Evolutionary conservation across 2,888 invertebrate genomes (phyloP).

Genomic region (Maniola hyperantus): DNA sequence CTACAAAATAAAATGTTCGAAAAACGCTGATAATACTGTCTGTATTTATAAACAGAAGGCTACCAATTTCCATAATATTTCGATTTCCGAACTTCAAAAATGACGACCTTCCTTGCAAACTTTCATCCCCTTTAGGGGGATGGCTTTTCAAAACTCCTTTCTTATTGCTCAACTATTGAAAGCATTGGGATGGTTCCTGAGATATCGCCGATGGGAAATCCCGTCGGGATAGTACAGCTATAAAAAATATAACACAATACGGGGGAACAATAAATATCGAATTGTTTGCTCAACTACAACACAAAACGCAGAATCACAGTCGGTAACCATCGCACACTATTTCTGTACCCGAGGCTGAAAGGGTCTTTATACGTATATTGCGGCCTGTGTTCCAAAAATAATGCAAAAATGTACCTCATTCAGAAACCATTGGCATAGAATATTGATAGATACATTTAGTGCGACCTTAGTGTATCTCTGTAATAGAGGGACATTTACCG

Average conservation of each 20-base stretch:
- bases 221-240: not conserved
- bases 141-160: too few species aligned
- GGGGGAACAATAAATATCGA: constrained; percentile 10
- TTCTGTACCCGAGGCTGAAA: constrained; percentile 6
- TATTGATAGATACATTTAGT: constrained; percentile 16
- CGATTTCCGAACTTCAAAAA: too few species aligned
- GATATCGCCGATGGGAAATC: too few species aligned
- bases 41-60: too few species aligned
- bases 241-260: not conserved
- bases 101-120: too few species aligned
- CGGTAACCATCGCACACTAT: constrained; percentile 12
- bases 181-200: too few species aligned
- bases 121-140: too few species aligned
- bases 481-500: too few species aligned
- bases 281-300: not conserved
- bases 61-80: too few species aligned
- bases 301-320: constrained; percentile 10
- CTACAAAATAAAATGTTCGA: too few species aligned
- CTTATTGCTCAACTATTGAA: too few species aligned
- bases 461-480: not conserved
- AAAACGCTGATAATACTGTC: too few species aligned
- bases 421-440: constrained; percentile 1
- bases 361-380: constrained; percentile 13
- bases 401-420: not conserved
- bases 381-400: constrained; percentile 13